Conservation (phyloP, 2,113 vertebrate genomes). For the Pimephales promelas region DNA sequence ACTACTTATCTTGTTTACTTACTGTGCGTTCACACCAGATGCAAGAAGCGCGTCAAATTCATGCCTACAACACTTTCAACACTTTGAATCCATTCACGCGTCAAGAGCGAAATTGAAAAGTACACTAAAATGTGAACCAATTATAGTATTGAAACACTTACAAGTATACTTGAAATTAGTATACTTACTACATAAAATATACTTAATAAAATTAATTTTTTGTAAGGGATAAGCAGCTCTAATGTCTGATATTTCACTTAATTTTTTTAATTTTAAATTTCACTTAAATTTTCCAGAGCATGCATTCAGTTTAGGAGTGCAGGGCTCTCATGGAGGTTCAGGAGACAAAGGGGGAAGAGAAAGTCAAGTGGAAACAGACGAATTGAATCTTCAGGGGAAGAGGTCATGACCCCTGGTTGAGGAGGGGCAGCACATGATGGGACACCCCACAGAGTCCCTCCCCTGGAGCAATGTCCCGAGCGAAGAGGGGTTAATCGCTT, state of each 20-base stretch:
- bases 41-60: no score
- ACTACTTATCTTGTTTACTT: no score
- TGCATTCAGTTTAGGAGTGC: conserved; percentile 4
- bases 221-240: background rate
- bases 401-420: conserved; percentile 72
- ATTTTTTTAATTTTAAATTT: no score
- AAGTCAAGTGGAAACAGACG: conserved; percentile 59
- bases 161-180: no score
- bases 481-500: conserved; percentile 70
- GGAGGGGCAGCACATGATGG: conserved; percentile 64
- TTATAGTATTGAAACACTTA: no score
- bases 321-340: conserved; percentile 3
- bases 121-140: no score
- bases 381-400: conserved; percentile 74
- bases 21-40: no score
- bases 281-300: background rate
- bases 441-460: conserved; percentile 63
- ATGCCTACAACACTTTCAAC: no score
- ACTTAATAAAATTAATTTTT: no score
- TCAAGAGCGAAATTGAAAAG: no score
- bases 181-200: no score
- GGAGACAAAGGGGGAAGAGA: conserved; percentile 46
- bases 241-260: background rate
- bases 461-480: conserved; percentile 51
- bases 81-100: no score